Evolutionary conservation across 2,797 vertebrate genomes (phyloP).

Genomic region (Cryptoblepharus egeriae): DNA sequence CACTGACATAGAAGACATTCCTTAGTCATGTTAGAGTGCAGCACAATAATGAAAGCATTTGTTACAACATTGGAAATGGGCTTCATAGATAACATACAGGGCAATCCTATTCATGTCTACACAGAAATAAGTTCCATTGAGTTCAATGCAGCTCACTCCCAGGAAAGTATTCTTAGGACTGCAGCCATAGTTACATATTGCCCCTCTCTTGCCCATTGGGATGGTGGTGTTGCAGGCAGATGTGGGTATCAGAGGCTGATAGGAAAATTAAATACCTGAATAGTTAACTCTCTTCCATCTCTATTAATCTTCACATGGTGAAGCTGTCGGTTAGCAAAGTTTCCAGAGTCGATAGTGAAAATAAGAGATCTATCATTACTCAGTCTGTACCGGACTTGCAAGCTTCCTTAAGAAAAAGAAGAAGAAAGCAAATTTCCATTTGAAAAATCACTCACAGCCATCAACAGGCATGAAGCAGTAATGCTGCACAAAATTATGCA

Average conservation of each 20-base stretch:
- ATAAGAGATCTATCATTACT: slow-evolving; percentile 83
- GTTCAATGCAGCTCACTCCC: too few species aligned
- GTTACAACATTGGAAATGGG: background rate
- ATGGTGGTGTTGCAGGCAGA: background rate
- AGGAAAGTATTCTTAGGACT: too few species aligned
- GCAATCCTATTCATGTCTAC: too few species aligned
- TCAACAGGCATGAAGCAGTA: background rate
- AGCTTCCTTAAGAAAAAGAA: slow-evolving; percentile 85
- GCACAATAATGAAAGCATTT: background rate
- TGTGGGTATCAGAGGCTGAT: background rate
- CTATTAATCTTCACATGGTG: slow-evolving; percentile 88
- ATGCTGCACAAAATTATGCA: background rate
- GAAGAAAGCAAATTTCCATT: slow-evolving; percentile 39
- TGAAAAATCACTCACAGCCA: slow-evolving; percentile 20
- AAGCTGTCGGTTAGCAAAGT: slow-evolving; percentile 87
- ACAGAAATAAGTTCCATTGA: too few species aligned
- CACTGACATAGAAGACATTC: too few species aligned
- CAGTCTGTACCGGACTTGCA: slow-evolving; percentile 92
- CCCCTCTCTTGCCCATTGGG: background rate
- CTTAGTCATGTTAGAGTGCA: background rate
- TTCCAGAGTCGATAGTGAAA: slow-evolving; percentile 82
- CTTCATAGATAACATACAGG: background rate
- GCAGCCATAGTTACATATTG: background rate
- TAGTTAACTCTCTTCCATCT: slow-evolving; percentile 84
- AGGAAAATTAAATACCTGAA: slow-evolving; percentile 82